Evolutionary conservation across 2,113 vertebrate genomes (phyloP), one percentile per base, ranked within the genome.

Genomic region (Arvicanthis niloticus): DNA sequence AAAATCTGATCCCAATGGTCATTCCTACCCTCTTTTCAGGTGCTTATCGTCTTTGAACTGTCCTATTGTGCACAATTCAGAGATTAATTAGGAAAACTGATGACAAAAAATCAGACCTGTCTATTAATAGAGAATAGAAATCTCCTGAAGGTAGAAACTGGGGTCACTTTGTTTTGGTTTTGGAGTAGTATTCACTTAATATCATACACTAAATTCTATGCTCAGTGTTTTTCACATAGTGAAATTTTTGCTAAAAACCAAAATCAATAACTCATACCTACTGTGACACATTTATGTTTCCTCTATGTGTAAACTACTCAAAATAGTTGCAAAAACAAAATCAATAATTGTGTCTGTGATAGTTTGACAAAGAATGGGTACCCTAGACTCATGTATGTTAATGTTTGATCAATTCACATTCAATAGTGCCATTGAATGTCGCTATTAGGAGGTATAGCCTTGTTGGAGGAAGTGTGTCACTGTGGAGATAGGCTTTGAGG

Each of bases 51-150:
- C 78, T 91, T 65, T 87, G 37, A 67, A 77, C 10, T 81, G 0
- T n/a, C 37, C 11, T 37, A 88, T 58, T 13, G 62, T 80, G 26
- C 16, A 60, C 15, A 56, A 26, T 75, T 91, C 31, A 75, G n/a
- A 58, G 24, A 76, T 89, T n/a, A 96, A 76, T 73, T 88, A 92
- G 78, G 68, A 81, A 92, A 87, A 40, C 5, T 60, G 9, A 60
- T 67, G 12, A 45, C 60, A 96, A 92, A 86, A 67, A 72, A 34
- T 45, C 16, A 67, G 5, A 1, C 48, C 31, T 80, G 34, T 85
- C 67, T 86, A 15, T 22, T 53, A 51, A 19, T 40, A 73, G n/a
- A 78, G 91, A 13, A 89, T 26, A 37, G 4, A 17, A 45, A 92
- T 0, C 9, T 95, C 9, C 56, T 58, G 6, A 80, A 93, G 48